Conservation (phyloP, 2,888 invertebrate species). For the Cephus nigrinus region DNA sequence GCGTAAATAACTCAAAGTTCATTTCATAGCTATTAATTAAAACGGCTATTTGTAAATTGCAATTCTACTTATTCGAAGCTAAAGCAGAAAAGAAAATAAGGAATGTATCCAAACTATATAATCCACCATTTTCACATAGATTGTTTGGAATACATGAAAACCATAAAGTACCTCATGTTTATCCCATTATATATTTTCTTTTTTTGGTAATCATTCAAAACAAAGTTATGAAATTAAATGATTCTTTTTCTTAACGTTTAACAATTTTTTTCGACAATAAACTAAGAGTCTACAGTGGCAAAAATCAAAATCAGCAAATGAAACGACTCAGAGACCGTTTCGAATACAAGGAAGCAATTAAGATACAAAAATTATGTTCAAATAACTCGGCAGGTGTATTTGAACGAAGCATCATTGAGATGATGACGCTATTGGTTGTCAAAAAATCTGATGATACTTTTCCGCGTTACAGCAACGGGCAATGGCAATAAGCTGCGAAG, state of each 20-base stretch:
- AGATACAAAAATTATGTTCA: conserved; percentile 3
- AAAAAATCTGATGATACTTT: conserved; percentile 9
- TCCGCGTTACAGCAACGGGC: not conserved
- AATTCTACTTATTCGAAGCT: conserved; percentile 15
- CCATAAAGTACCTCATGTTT: not conserved
- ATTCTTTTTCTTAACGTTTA: conserved; percentile 25
- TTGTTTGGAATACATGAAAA: not conserved
- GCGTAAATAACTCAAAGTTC: conserved; percentile 17
- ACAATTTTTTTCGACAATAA: conserved; percentile 16
- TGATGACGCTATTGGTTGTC: not conserved
- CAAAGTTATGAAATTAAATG: conserved; percentile 36
- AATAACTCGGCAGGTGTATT: not conserved
- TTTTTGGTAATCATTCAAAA: conserved; percentile 34
- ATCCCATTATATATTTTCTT: not conserved
- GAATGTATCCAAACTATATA: conserved; percentile 15
- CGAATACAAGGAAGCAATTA: conserved; percentile 13
- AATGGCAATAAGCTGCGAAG: not conserved
- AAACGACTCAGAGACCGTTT: not conserved
- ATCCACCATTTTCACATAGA: conserved; percentile 20
- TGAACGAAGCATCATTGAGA: not conserved
- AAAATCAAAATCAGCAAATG: conserved; percentile 23
- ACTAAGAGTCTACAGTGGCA: conserved; percentile 30
- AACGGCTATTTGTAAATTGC: conserved; percentile 10
- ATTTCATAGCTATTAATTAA: conserved; percentile 7
- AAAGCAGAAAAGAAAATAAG: conserved; percentile 2